phyloP scores from a whole-genome alignment of 2,113 vertebrate genomes.

The Gavia stellata region DNA sequence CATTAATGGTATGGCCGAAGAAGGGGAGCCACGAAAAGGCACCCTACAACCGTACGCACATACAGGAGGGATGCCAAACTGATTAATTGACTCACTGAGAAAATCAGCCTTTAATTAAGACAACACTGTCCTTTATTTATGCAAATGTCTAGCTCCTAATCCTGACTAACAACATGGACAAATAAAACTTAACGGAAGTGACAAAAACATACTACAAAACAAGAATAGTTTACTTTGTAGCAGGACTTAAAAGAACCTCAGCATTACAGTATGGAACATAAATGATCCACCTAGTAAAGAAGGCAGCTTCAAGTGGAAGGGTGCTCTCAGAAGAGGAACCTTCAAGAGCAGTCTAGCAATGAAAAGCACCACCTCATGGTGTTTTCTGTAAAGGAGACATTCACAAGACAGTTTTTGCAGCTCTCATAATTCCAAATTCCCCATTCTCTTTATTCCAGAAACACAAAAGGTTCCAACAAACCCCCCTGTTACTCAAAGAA shows the following conservation, averaged over 20 bases:
- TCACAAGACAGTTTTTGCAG: background rate
- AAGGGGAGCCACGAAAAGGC: background rate
- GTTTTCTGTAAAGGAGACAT: background rate
- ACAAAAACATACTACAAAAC: background rate
- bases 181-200: background rate
- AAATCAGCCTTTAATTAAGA: background rate
- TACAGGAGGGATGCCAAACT: background rate
- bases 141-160: background rate
- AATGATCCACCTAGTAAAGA: background rate
- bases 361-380: background rate
- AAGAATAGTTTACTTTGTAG: background rate
- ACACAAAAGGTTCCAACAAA: background rate
- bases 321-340: background rate
- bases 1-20: background rate
- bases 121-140: background rate
- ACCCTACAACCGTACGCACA: rapidly evolving
- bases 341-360: background rate
- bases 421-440: background rate
- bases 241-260: background rate
- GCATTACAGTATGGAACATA: background rate
- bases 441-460: background rate
- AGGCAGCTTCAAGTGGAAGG: background rate
- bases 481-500: background rate
- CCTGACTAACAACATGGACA: background rate
- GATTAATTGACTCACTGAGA: background rate